Evolutionary conservation across 2,797 vertebrate genomes (phyloP).

Genomic region (Austrolebias charrua): DNA sequence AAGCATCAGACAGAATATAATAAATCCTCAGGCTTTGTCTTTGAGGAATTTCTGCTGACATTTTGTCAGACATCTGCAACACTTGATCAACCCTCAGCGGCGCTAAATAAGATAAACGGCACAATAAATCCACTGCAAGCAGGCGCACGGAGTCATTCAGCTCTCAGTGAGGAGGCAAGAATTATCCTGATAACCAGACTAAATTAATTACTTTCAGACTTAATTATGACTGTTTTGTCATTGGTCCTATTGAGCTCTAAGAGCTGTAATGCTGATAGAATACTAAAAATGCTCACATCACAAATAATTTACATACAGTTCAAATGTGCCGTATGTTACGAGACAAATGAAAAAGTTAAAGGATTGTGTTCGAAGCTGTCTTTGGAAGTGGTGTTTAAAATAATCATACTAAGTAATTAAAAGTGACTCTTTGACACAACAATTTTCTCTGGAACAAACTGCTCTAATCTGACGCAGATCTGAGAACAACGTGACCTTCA

Average conservation of each 20-base stretch:
- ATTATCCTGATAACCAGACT: slow-evolving; percentile 25
- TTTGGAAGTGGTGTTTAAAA: neutral
- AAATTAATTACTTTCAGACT: slow-evolving; percentile 28
- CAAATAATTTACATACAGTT: neutral
- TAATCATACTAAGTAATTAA: neutral
- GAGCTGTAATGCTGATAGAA: neutral
- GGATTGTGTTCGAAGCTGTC: neutral
- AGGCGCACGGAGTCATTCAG: slow-evolving; percentile 7
- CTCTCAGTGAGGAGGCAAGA: slow-evolving; percentile 17
- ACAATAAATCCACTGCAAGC: slow-evolving; percentile 6
- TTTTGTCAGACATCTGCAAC: slow-evolving; percentile 6
- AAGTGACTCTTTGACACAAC: neutral
- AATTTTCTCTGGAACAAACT: neutral
- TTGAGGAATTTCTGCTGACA: neutral
- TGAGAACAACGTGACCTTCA: slow-evolving; percentile 2
- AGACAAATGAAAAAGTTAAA: neutral
- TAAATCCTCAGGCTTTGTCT: slow-evolving; percentile 12
- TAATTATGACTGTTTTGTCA: slow-evolving; percentile 10
- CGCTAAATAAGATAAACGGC: slow-evolving; percentile 27
- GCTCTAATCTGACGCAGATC: neutral
- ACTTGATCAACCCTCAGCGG: too few relatives aligned
- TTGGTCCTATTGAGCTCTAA: neutral
- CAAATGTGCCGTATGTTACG: neutral
- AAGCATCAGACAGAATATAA: neutral
- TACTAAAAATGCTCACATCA: neutral